Base-by-base conservation (phyloP, 2,113 vertebrate genomes). In the Clarias magur region DNA sequence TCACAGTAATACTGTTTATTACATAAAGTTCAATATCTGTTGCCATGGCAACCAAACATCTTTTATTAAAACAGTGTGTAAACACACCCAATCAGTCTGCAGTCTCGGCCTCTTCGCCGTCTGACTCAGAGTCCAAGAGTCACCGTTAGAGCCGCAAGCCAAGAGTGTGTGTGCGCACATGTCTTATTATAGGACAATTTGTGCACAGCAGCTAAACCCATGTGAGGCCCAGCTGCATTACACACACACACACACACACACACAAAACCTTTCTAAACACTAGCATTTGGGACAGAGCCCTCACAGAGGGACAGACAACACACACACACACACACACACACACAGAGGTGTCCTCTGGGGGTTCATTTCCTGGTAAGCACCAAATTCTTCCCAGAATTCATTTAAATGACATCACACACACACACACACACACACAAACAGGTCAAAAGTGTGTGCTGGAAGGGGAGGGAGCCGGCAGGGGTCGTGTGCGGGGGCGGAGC, bases 381-480 rank as follows among this genome's bases (percentile, higher is more conserved):
- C 62, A 86, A 42, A 80, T 70, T 86, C 53, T 86, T 86, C 85
- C 78, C 62, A 80, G 85, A 86, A 86, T 53, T 19, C 9, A 48
- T 42, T 85, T 60, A 65, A 16, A 63, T 75, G 60, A 59, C 38
- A 30, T 25, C 48, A 65, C 65, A 83, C 48, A 70, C 63, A 83
- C 63, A 83, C 48, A 70, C 63, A 83, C 63, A 83, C 48, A 65
- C 65, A 83, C 48, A 70, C 63, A 83, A 42, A 83, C 83, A 59
- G 83, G 7, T 87, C 70, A 90, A 72, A 90, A 87, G 68, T 88
- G 89, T 70, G 88, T 83, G 59, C 89, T 89, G 80, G 88, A 90
- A 76, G 60, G 86, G 60, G 85, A 85, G 21, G 73, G 62, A 75
- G 48, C 80, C 27, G 79, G 86, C 67, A 86, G 73, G 80, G 86